Base-by-base conservation (phyloP, 2,113 vertebrate species). In the Nyctibius bracteatus region DNA sequence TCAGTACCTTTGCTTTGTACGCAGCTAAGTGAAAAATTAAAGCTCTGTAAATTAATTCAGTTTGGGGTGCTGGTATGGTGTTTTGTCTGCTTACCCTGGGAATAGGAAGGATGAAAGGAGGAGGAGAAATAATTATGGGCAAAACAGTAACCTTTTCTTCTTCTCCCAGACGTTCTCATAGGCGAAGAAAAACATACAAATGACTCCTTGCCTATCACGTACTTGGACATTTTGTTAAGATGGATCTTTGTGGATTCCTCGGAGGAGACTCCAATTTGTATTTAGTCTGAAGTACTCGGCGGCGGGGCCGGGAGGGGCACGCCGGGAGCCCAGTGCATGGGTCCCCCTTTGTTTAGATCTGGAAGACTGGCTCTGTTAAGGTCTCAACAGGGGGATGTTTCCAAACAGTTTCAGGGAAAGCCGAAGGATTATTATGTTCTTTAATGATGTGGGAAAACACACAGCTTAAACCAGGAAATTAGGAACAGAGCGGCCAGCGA, bases 111-210 rank as follows among this genome's bases (percentile, higher is more conserved):
- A 81, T 79, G 77, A 96, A 96, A 70, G 83, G 37, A 41, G 65
- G 59, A 86, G 68, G 63, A 91, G 86, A 96, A 96, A 70, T 96
- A 92, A 67, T 91, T 96, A 94, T 27, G 37, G 59, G 35, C 41
- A 72, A 96, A 95, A 97, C 93, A 97, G 94, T 96, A 93, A 92
- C 81, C 81, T 96, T 95, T 97, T 92, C 84, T 97, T 95, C 82
- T 96, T 96, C 81, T 95, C 63, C 57, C 92, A 90, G 92, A 92
- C 75, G 0, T 92, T 95, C 94, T 96, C 88, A 85, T 65, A 72
- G 85, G 66, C 65, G 85, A 95, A 97, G 91, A 91, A 96, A 83
- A 96, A 91, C 88, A 91, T 58, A 84, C 81, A 89, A 75, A 94
- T 86, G 70, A 88, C 90, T 94, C 91, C 77, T 95, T 89, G 82